Base-by-base conservation (phyloP, 2,113 vertebrate genomes). In the Myotis lucifugus region DNA sequence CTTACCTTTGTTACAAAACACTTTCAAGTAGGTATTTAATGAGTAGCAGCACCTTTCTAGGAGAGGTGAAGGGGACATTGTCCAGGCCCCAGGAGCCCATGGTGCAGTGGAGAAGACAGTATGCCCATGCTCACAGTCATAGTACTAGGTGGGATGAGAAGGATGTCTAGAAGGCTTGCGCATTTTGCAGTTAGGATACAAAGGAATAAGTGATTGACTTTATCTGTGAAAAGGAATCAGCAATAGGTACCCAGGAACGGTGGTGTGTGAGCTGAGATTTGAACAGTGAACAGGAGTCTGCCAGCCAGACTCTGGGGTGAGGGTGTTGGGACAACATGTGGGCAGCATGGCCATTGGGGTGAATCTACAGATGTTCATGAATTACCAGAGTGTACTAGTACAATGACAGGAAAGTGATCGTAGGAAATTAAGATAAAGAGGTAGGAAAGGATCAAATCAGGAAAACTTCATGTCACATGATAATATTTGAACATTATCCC, bases 91-190 rank as follows among this genome's bases (percentile, higher is more conserved):
- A 2, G 29, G 18, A 18, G 9, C 25, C 81, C 42, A 50, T 4
- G 13, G 11, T 29, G 1, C 10, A 70, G 29, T 2, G 4, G 46
- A 54, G 48, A 95, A 87, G 19, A 64, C 13, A 21, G 29, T 61
- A 12, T 25, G 56, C 56, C 2, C 9, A 4, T 29, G 19, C 6
- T 21, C 46, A 46, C 8, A 3, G 0, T 34, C 29, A 0, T 52
- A 18, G n/a, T 66, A 54, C 69, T 5, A 1, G 54, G 7, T 19
- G 59, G 1, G 32, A 7, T 32, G 17, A 19, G 40, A 25, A 29
- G n/a, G 52, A 25, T 17, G 10, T 37, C 40, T n/a, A 19, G n/a
- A 64, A 50, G 21, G 46, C 40, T 6, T 67, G 0, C 27, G 2
- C 50, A 13, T 54, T 93, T 91, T 88, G 21, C 2, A 54, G n/a